Evolutionary conservation across 2,797 vertebrate species (phyloP).

Genomic region (Hydrophis major): DNA sequence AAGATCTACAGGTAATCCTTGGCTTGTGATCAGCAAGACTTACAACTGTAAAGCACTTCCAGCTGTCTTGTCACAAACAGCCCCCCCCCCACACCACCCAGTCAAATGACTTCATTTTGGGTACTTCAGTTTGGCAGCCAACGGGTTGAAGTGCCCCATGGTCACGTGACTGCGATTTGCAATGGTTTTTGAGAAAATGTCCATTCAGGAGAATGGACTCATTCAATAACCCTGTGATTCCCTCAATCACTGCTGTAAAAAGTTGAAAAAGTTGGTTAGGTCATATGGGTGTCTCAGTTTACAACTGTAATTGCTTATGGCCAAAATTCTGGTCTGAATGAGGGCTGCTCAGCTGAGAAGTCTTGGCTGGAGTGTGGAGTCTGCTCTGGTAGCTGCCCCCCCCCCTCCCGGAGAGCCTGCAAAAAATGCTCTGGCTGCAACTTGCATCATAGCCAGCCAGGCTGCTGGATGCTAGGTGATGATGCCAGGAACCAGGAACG

Average conservation of each 20-base stretch:
- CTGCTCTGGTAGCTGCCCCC: background rate
- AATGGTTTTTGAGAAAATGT: background rate
- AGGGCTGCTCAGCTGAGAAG: background rate
- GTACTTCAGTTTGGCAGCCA: background rate
- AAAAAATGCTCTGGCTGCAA: background rate
- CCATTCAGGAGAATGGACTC: background rate
- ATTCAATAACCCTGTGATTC: background rate
- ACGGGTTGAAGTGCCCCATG: background rate
- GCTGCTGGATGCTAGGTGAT: background rate
- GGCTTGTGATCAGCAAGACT: background rate
- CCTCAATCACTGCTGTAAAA: background rate
- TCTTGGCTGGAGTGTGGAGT: background rate
- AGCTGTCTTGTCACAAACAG: background rate
- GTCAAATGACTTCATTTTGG: background rate
- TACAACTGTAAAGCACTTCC: background rate
- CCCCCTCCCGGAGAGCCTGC: no score
- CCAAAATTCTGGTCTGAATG: background rate
- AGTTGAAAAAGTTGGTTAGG: background rate
- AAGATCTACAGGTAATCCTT: background rate
- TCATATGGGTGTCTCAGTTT: background rate
- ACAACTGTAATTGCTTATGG: background rate
- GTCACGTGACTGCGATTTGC: background rate
- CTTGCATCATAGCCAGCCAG: background rate
- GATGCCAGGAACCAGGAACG: background rate
- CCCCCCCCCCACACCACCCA: fast-evolving